Conservation (phyloP, 2,888 invertebrate species). For the Pristionchus entomophagus region DNA sequence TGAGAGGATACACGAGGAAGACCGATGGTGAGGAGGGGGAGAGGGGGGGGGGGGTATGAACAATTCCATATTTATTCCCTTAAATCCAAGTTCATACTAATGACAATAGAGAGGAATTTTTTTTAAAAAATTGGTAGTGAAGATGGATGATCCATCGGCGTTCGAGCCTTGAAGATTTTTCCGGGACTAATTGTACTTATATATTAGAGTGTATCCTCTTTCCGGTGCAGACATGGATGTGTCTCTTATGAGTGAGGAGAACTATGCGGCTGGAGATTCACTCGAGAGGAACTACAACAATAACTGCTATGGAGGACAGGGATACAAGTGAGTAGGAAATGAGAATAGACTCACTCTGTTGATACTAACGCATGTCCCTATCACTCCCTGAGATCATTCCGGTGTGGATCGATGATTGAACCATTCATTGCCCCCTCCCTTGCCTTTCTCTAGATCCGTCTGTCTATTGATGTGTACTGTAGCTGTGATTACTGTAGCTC, state of each 20-base stretch:
- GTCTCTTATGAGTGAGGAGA: constrained; percentile 44
- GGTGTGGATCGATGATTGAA: constrained; percentile 7
- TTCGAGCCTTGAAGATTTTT: too few species aligned
- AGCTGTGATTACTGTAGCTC: constrained; percentile 12
- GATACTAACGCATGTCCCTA: background rate
- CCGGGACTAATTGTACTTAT: too few species aligned
- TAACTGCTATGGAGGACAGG: background rate
- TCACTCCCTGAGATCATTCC: background rate
- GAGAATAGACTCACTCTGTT: background rate
- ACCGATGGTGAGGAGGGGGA: constrained; percentile 10
- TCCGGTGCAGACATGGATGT: constrained; percentile 46
- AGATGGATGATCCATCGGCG: too few species aligned
- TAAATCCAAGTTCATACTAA: too few species aligned
- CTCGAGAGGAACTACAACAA: constrained; percentile 36
- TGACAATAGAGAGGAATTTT: background rate
- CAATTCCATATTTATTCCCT: background rate
- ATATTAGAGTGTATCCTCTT: too few species aligned
- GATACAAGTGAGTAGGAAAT: constrained; percentile 1
- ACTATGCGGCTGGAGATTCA: background rate
- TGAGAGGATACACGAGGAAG: constrained; percentile 48
- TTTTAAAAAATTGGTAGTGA: too few species aligned
- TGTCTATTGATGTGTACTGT: background rate
- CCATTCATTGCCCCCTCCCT: background rate
- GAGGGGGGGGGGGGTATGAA: background rate
- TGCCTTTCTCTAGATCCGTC: background rate